Evolutionary conservation across 2,113 vertebrate genomes (phyloP), one percentile per base, ranked within the genome.

Genomic region (Chaetorhynchus papuensis): DNA sequence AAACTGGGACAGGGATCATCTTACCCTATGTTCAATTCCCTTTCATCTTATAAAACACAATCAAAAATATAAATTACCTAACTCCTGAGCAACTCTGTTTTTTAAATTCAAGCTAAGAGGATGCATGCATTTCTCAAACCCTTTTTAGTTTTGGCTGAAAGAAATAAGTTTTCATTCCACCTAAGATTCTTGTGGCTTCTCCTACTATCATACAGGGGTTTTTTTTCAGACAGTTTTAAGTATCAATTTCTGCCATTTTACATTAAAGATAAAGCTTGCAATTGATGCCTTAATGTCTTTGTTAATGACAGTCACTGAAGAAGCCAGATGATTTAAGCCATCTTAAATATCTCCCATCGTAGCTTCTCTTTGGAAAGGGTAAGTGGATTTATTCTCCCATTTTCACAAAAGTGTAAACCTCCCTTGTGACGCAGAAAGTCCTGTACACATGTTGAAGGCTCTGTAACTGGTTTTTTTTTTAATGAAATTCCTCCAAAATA

Each of bases 261-360:
- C 72, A 91, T 97, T 98, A 96, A 95, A 96, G 72, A 95, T 93
- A 97, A 96, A 97, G 57, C 79, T 93, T 96, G 53, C 65, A 97
- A 97, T 97, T 96, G 37, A 97, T 96, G 53, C 89, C 92, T 97
- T 97, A 96, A 97, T 97, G 60, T 91, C 95, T 97, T 97, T 97
- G 87, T 74, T 97, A 96, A 97, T 97, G 96, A 97, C 93, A 98
- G 49, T 61, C 44, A 45, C 71, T 81, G 84, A 69, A 93, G 92
- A 97, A 94, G 26, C 45, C 79, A 90, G 89, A 89, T 96, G 54
- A 97, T 96, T 98, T 96, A 96, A 98, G 76, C 44, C 59, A 93
- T 70, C 42, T 95, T 95, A 97, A 97, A 94, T 96, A 96, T 90
- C 87, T 96, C 85, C 74, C 79, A 57, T 57, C 87, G 50, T 70